Percentiles rank a stretch among this genome's conserved stretches.
phyloP scores from a whole-genome alignment of 2,888 invertebrate species.

The Parnassius orleans region DNA sequence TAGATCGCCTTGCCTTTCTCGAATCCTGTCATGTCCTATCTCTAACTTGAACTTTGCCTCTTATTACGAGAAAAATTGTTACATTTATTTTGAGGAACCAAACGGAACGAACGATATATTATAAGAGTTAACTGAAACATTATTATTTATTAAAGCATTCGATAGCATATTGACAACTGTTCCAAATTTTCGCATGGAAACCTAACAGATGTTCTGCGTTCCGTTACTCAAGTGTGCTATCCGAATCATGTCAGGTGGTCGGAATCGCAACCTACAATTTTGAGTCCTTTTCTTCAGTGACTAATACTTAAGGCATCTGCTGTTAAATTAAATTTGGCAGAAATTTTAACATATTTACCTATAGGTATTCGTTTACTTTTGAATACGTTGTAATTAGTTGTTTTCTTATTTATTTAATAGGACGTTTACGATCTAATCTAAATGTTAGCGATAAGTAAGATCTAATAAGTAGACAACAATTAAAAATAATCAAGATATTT shows the following conservation, averaged over 20 bases:
- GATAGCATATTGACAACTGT: constrained; percentile 36
- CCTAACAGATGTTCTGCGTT: constrained; percentile 41
- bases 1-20: constrained; percentile 1
- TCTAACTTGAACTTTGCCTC: neutral
- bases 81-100: neutral
- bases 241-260: constrained; percentile 39
- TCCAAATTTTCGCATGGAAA: constrained; percentile 31
- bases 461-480: too few species aligned
- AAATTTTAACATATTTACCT: too few species aligned
- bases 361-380: too few species aligned
- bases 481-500: too few species aligned
- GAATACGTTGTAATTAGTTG: too few species aligned
- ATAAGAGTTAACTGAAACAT: constrained; percentile 23
- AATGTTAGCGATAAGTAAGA: too few species aligned
- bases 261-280: constrained; percentile 36
- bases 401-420: too few species aligned
- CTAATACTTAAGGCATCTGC: constrained; percentile 26
- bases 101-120: neutral
- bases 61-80: neutral
- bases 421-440: too few species aligned
- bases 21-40: constrained; percentile 4
- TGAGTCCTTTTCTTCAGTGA: constrained; percentile 27
- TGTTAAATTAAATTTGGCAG: constrained; percentile 11
- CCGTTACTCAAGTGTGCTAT: constrained; percentile 36
- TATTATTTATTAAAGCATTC: constrained; percentile 42